Evolutionary conservation across 2,113 vertebrate genomes (phyloP).

Genomic region (Chauna torquata): DNA sequence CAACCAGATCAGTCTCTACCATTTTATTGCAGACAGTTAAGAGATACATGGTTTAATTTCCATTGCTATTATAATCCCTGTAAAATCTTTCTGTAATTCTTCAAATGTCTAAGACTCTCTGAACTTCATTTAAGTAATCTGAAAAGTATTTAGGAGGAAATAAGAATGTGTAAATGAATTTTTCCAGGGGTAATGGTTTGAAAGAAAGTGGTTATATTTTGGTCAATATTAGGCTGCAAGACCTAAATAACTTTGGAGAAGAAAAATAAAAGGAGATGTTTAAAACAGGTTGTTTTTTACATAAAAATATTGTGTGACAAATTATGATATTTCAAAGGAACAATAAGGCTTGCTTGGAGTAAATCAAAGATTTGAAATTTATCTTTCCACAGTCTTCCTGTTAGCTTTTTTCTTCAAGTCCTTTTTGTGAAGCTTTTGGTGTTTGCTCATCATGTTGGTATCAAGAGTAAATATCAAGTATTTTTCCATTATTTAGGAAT

Average conservation of each 20-base stretch:
- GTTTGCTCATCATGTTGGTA: background rate
- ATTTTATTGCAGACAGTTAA: background rate
- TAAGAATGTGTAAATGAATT: background rate
- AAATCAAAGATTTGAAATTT: background rate
- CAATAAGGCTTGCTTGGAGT: background rate
- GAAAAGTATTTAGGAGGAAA: background rate
- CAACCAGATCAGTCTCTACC: background rate
- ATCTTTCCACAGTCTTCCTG: background rate
- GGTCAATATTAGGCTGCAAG: background rate
- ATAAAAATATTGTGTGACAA: background rate
- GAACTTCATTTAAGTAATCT: background rate
- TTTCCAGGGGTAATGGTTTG: background rate
- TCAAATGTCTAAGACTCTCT: accelerated
- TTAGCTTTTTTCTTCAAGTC: background rate
- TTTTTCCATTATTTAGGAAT: background rate
- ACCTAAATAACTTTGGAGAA: background rate
- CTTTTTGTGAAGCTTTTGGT: background rate
- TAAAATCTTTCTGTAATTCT: background rate
- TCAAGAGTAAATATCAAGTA: background rate
- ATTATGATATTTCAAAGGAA: background rate
- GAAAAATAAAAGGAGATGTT: background rate
- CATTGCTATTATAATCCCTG: background rate
- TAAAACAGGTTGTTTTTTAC: background rate
- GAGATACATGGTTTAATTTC: background rate
- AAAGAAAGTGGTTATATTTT: background rate